Base-by-base conservation (phyloP, 2,888 invertebrate genomes). In the Rhingia campestris region DNA sequence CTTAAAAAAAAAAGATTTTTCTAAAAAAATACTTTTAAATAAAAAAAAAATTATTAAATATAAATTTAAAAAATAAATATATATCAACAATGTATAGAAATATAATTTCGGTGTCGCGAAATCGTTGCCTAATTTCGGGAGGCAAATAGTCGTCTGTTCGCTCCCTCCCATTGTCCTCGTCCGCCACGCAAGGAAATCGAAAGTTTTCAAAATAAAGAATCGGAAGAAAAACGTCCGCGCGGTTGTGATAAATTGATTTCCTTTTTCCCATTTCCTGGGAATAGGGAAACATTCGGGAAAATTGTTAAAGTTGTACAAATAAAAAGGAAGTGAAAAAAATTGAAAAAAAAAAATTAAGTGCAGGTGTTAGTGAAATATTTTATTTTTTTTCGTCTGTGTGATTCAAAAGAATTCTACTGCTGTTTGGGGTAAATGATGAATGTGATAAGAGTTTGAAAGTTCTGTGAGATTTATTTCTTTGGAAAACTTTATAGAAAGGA, bases 231-330 rank as follows among this genome's bases (percentile, higher is more conserved):
- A 66, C 39, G 64, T 72, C 61, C 58, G 49, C 70, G 51, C 59
- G 73, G 47, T 73, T 73, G 51, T 73, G 73, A 73, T 73, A 79
- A 79, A 79, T 79, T 79, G 73, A 79, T 73, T 73, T 73, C 73
- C 66, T 45, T 58, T n/a, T 59, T 64, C 63, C 43, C 37, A 14
- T 51, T 45, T 41, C n/a, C 45, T 66, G 45, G 35, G 54, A 73
- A 53, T 30, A 53, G 45, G 59, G 49, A 73, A 72, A 49, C 54
- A 22, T 61, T 73, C 30, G 47, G 54, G 39, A 37, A 80, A 43
- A 41, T 56, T 59, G 39, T 54, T 39, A 41, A 67, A 45, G 54
- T 72, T 49, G 47, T 80, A 47, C 43, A 80, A 67, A 59, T 54
- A 73, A 61, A 54, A 37, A 43, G 45, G 30, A 73, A 35, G 22